phyloP scores from a whole-genome alignment of 1,140 invertebrate species.

The Dinoponera quadriceps region DNA sequence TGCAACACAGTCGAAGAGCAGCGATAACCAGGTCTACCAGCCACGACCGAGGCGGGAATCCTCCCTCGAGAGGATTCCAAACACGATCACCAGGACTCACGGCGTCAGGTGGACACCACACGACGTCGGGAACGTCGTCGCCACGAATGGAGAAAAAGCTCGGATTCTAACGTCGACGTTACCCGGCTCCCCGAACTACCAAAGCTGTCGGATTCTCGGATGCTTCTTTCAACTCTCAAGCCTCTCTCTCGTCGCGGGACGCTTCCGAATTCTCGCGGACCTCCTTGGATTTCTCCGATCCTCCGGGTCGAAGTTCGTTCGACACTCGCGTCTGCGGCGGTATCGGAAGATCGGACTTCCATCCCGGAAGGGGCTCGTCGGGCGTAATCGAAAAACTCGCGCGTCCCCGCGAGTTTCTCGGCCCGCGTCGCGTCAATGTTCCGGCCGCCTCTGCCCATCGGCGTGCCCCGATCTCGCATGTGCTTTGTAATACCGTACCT shows the following conservation, averaged over 20 bases:
- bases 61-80: not conserved
- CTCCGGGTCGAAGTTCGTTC: no score
- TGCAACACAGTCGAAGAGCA: not conserved
- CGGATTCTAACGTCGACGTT: not conserved
- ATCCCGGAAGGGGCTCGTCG: no score
- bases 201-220: not conserved
- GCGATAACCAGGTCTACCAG: not conserved
- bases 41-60: not conserved
- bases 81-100: not conserved
- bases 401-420: not conserved
- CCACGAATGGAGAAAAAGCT: not conserved
- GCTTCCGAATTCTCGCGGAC: no score
- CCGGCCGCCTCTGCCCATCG: constrained; percentile 21
- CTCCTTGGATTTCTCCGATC: no score
- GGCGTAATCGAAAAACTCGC: no score
- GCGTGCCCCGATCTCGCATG: constrained; percentile 41
- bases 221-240: not conserved
- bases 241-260: not conserved
- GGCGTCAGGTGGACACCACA: not conserved
- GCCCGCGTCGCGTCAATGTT: not conserved
- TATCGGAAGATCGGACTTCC: no score
- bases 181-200: not conserved
- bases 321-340: no score
- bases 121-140: not conserved
- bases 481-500: constrained; percentile 44